Percentiles rank a stretch among this genome's conserved stretches.
These are phyloP conservation scores for Rhagium mordax DNA, from an alignment of 2,888 invertebrate genomes.

Conservation along the genomic window DNA sequence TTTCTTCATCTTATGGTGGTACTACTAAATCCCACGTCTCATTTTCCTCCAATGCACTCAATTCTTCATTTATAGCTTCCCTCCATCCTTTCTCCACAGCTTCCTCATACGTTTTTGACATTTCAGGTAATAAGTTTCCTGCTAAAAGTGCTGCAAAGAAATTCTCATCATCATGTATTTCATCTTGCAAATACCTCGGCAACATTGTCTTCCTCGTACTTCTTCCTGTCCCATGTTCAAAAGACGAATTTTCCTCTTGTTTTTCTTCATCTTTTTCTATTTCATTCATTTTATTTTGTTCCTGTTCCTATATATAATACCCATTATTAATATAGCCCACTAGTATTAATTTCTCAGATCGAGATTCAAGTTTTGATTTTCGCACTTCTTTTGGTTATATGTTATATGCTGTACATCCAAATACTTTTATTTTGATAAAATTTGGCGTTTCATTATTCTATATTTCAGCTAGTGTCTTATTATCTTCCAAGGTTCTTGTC, in stretches of 20 bases:
- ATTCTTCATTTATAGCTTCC: constrained; percentile 34
- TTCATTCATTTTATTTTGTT: neutral
- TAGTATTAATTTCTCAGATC: constrained; percentile 51
- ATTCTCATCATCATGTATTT: constrained; percentile 25
- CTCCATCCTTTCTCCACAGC: constrained; percentile 37
- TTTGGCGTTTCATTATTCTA: constrained; percentile 56
- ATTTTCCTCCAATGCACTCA: constrained; percentile 34
- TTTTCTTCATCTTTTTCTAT: constrained; percentile 18
- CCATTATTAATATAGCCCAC: constrained; percentile 48
- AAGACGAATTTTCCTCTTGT: constrained; percentile 1
- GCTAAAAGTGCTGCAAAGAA: constrained; percentile 32
- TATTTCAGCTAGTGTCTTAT: constrained; percentile 43
- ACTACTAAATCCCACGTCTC: constrained; percentile 43
- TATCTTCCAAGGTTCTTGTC: constrained; percentile 46
- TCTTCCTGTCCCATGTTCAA: neutral
- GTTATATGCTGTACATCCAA: constrained; percentile 57
- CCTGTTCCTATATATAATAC: constrained; percentile 23
- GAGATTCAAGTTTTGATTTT: constrained; percentile 56
- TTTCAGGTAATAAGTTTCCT: constrained; percentile 34
- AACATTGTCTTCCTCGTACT: neutral
- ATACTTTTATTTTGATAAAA: constrained; percentile 57
- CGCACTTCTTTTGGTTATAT: constrained; percentile 48
- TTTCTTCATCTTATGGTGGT: constrained; percentile 34
- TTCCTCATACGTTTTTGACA: constrained; percentile 39
- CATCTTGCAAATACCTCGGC: neutral